phyloP scores from a whole-genome alignment of 2,113 vertebrate genomes.

The Ibidorhyncha struthersii region DNA sequence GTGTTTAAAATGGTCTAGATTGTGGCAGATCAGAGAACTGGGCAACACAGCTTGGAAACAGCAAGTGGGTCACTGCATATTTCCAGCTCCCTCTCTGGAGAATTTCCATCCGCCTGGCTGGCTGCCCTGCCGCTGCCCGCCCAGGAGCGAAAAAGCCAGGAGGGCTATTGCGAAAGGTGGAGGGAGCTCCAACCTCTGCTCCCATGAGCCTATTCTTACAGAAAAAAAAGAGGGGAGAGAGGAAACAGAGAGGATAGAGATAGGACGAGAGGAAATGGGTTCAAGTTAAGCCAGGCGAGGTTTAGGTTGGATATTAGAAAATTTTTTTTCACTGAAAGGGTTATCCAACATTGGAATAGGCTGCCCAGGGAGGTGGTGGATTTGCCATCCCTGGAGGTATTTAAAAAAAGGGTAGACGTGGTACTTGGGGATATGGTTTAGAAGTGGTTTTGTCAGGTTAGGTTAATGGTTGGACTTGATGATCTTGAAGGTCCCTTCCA shows the following conservation, averaged over 20 bases:
- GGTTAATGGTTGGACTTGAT: too few relatives aligned
- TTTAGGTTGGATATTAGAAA: too few relatives aligned
- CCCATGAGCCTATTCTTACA: background rate
- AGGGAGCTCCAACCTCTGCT: background rate
- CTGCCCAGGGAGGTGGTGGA: too few relatives aligned
- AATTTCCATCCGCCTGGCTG: background rate
- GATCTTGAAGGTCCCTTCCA: too few relatives aligned
- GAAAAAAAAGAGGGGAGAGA: background rate
- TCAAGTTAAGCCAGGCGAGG: too few relatives aligned
- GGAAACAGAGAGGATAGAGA: background rate
- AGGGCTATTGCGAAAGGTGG: background rate
- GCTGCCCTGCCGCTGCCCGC: background rate
- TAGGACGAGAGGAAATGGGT: too few relatives aligned
- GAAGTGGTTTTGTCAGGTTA: too few relatives aligned
- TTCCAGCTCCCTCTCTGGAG: background rate
- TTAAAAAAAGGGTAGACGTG: too few relatives aligned
- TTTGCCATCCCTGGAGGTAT: too few relatives aligned
- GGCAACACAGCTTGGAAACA: background rate
- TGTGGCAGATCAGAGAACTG: background rate
- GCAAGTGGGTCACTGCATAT: background rate
- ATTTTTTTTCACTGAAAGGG: too few relatives aligned
- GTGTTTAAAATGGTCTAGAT: background rate
- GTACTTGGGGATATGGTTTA: too few relatives aligned
- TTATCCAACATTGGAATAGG: too few relatives aligned
- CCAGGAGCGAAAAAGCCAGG: background rate